Percentiles rank a stretch among this genome's conserved stretches.
Evolutionary conservation across 2,888 invertebrate genomes (phyloP).

Genomic region (Drosophila anomalata): DNA sequence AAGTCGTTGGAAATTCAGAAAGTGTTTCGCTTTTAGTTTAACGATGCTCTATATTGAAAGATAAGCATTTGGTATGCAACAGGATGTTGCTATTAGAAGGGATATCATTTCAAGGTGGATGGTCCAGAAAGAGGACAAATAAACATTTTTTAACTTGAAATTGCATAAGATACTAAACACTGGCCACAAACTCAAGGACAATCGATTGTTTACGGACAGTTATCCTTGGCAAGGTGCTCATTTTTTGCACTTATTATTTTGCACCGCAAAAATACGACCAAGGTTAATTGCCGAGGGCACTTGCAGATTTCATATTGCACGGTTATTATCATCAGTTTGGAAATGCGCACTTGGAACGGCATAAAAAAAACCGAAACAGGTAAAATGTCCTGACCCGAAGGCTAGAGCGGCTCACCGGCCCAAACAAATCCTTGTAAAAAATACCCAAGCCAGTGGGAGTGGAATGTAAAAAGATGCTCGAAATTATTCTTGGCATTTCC

Average conservation of each 20-base stretch:
- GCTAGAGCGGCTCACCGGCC: conserved; percentile 33
- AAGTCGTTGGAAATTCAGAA: conserved; percentile 73
- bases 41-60: conserved; percentile 68
- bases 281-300: conserved; percentile 63
- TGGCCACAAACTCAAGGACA: conserved; percentile 14
- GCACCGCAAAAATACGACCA: conserved; percentile 57
- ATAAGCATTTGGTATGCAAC: conserved; percentile 72
- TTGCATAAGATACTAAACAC: background rate
- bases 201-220: conserved; percentile 9
- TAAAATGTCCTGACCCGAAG: conserved; percentile 38
- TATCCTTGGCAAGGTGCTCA: conserved; percentile 13
- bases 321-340: conserved; percentile 59
- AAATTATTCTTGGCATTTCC: conserved; percentile 69
- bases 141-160: background rate
- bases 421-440: conserved; percentile 22
- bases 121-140: background rate
- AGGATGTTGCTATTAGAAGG: conserved; percentile 52
- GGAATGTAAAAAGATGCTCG: conserved; percentile 48
- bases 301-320: conserved; percentile 65
- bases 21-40: conserved; percentile 68
- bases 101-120: background rate
- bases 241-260: conserved; percentile 42
- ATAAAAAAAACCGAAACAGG: conserved; percentile 55
- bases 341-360: conserved; percentile 44
- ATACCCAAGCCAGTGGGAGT: conserved; percentile 26